Evolutionary conservation across 2,797 vertebrate species (phyloP).

Genomic region (Malurus splendens): DNA sequence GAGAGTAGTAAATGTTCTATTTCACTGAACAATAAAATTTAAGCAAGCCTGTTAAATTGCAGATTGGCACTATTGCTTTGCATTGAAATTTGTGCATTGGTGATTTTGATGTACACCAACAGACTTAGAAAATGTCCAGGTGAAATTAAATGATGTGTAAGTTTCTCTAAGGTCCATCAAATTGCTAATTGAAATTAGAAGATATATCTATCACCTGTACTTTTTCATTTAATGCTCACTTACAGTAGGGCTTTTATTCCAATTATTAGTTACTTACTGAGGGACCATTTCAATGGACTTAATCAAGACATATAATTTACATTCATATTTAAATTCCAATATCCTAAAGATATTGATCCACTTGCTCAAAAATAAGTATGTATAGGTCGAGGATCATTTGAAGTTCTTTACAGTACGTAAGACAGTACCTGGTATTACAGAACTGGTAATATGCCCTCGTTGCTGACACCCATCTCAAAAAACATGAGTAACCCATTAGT

Average conservation of each 20-base stretch:
- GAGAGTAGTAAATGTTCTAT: neutral
- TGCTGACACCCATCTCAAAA: neutral
- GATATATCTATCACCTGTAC: neutral
- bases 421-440: neutral
- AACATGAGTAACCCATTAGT: neutral
- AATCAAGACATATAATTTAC: neutral
- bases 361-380: neutral
- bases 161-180: neutral
- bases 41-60: neutral
- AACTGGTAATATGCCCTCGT: neutral
- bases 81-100: neutral
- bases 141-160: neutral
- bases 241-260: neutral
- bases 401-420: neutral
- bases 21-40: neutral
- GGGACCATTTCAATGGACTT: neutral
- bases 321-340: neutral
- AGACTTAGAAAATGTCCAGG: neutral
- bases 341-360: neutral
- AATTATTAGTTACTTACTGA: neutral
- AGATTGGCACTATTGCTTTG: neutral
- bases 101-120: neutral
- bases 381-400: neutral
- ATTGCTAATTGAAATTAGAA: neutral
- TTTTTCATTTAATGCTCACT: neutral